Percentiles rank a stretch among this genome's conserved stretches.
Evolutionary conservation across 1,140 invertebrate species (phyloP).

Genomic region (Leucophenga varia): DNA sequence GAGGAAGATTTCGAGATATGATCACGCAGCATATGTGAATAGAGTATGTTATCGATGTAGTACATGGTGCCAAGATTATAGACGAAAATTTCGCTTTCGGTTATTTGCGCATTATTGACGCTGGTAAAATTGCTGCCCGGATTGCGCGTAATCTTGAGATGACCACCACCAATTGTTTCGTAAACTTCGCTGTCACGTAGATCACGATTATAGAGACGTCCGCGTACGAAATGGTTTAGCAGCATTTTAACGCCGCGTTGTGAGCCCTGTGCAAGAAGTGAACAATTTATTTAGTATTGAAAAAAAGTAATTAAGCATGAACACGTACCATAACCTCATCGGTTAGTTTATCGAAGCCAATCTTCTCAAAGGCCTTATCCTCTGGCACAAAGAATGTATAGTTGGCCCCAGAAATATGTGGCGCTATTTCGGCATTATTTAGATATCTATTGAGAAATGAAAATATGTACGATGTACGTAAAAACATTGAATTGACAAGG

Average conservation of each 20-base stretch:
- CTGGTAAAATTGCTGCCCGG: slow-evolving; percentile 59
- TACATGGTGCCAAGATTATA: slow-evolving; percentile 67
- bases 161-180: slow-evolving; percentile 60
- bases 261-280: slow-evolving; percentile 40
- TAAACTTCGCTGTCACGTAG: slow-evolving; percentile 59
- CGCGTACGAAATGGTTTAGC: slow-evolving; percentile 65
- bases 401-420: slow-evolving; percentile 61
- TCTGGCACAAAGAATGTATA: slow-evolving; percentile 67
- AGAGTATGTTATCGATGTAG: slow-evolving; percentile 62
- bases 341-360: slow-evolving; percentile 60
- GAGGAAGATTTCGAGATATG: slow-evolving; percentile 32
- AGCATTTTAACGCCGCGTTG: slow-evolving; percentile 61
- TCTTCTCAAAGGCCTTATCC: slow-evolving; percentile 62
- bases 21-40: slow-evolving; percentile 54
- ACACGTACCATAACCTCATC: slow-evolving; percentile 60
- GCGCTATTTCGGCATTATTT: slow-evolving; percentile 63
- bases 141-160: slow-evolving; percentile 59
- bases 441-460: too few relatives aligned
- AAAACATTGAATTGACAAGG: too few relatives aligned
- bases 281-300: too few relatives aligned
- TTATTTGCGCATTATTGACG: slow-evolving; percentile 61
- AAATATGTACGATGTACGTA: too few relatives aligned
- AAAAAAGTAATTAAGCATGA: not conserved
- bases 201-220: slow-evolving; percentile 63
- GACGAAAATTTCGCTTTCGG: slow-evolving; percentile 64